These are phyloP conservation scores for Hystrix cristata DNA, from an alignment of 2,113 vertebrate species.

Conservation along the genomic window DNA sequence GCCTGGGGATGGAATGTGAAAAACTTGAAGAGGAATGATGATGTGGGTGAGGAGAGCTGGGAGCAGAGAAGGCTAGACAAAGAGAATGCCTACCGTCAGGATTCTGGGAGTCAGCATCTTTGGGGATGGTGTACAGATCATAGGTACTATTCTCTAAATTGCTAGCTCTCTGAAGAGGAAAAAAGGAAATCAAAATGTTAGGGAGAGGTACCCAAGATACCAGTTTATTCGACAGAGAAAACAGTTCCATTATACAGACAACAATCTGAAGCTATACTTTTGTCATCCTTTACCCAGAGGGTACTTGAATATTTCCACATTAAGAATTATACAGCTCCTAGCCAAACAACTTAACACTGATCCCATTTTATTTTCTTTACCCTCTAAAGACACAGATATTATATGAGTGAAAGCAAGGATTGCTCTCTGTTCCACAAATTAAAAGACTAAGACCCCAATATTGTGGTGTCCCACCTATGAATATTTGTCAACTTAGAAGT, in stretches of 20 bases:
- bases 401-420: conserved; percentile 31
- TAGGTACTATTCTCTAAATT: conserved; percentile 99
- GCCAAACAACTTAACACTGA: conserved; percentile 38
- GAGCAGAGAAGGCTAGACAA: neutral
- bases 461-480: neutral
- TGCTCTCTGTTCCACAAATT: conserved; percentile 38
- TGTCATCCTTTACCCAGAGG: neutral
- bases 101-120: conserved; percentile 98
- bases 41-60: neutral
- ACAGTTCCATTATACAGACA: neutral
- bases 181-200: neutral
- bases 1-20: conserved; percentile 64
- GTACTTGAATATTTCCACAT: neutral
- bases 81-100: conserved; percentile 92
- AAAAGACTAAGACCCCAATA: conserved; percentile 13
- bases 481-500: conserved; percentile 45
- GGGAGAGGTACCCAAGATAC: neutral
- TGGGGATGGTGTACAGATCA: conserved; percentile 97
- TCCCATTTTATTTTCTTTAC: neutral
- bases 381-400: neutral
- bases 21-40: conserved; percentile 50
- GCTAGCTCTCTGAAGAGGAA: conserved; percentile 93
- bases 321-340: conserved; percentile 1
- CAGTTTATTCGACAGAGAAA: conserved; percentile 54
- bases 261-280: conserved; percentile 9